Percentiles rank a stretch among this genome's conserved stretches.
Evolutionary conservation across 2,888 invertebrate species (phyloP).

Genomic region (Amaurobius ferox): DNA sequence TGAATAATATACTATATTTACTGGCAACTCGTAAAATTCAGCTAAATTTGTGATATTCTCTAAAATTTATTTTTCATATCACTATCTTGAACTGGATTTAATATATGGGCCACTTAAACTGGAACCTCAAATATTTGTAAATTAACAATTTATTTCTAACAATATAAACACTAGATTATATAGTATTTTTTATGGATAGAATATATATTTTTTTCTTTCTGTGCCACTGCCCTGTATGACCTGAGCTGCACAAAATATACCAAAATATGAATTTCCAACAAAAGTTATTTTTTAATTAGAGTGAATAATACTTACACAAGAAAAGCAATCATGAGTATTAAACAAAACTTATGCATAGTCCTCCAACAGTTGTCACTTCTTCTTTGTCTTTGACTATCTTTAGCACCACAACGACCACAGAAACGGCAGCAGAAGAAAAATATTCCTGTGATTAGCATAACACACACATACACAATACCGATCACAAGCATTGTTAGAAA

Average conservation of each 20-base stretch:
- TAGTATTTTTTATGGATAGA: too few relatives aligned
- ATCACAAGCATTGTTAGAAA: conserved; percentile 58
- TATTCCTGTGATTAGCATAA: conserved; percentile 54
- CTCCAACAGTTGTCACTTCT: conserved; percentile 58
- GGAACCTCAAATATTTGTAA: too few relatives aligned
- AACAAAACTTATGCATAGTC: conserved; percentile 63
- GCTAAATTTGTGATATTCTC: too few relatives aligned
- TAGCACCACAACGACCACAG: conserved; percentile 65
- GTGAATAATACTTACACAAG: conserved; percentile 52
- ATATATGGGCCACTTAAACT: too few relatives aligned
- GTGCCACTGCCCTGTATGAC: too few relatives aligned
- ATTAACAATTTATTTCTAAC: too few relatives aligned
- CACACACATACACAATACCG: conserved; percentile 50
- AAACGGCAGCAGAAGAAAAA: conserved; percentile 61
- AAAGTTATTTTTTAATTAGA: neutral
- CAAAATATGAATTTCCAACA: neutral
- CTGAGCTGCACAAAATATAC: neutral
- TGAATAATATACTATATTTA: too few relatives aligned
- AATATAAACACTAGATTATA: too few relatives aligned
- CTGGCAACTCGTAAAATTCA: too few relatives aligned
- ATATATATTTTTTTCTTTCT: too few relatives aligned
- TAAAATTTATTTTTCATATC: too few relatives aligned
- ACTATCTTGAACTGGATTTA: too few relatives aligned
- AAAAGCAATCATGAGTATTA: conserved; percentile 67
- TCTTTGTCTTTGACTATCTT: conserved; percentile 59